A percentile compares a stretch with the other conserved stretches of the same genome.
Conservation (phyloP, 2,888 invertebrate genomes). For the Allolobophora icterica region DNA sequence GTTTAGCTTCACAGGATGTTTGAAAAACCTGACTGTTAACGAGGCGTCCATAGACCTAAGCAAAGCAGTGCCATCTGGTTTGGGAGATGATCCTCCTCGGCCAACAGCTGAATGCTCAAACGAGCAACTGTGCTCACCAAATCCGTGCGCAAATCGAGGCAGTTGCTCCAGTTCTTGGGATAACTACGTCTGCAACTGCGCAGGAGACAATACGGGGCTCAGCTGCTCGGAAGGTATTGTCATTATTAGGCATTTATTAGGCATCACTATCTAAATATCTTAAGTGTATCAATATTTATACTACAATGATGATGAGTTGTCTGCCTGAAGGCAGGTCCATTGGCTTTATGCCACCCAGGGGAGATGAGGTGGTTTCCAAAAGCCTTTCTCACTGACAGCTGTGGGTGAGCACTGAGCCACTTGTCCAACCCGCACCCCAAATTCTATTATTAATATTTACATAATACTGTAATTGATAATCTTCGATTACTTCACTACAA, state of each 20-base stretch:
- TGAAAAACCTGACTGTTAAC: conserved; percentile 56
- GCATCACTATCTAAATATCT: too few relatives aligned
- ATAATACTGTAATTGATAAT: too few relatives aligned
- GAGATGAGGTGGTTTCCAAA: too few relatives aligned
- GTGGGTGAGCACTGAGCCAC: too few relatives aligned
- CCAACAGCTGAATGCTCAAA: conserved; percentile 55
- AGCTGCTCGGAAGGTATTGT: conserved; percentile 54
- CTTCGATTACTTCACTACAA: not conserved
- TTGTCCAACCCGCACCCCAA: too few relatives aligned
- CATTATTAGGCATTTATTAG: not conserved
- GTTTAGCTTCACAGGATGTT: conserved; percentile 58
- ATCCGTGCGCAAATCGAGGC: conserved; percentile 50
- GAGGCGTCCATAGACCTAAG: conserved; percentile 49
- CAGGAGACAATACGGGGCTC: conserved; percentile 49
- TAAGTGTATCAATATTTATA: too few relatives aligned
- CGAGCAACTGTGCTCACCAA: conserved; percentile 52
- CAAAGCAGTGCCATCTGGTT: conserved; percentile 48
- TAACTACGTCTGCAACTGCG: conserved; percentile 53
- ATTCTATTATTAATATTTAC: too few relatives aligned
- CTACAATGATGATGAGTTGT: too few relatives aligned
- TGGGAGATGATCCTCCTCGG: conserved; percentile 56
- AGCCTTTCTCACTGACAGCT: too few relatives aligned
- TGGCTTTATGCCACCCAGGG: too few relatives aligned
- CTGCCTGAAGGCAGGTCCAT: too few relatives aligned
- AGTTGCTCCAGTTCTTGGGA: conserved; percentile 50